Percentiles rank a stretch among this genome's conserved stretches.
Conservation (phyloP, 2,888 invertebrate species). For the Syrphus vitripennis region DNA sequence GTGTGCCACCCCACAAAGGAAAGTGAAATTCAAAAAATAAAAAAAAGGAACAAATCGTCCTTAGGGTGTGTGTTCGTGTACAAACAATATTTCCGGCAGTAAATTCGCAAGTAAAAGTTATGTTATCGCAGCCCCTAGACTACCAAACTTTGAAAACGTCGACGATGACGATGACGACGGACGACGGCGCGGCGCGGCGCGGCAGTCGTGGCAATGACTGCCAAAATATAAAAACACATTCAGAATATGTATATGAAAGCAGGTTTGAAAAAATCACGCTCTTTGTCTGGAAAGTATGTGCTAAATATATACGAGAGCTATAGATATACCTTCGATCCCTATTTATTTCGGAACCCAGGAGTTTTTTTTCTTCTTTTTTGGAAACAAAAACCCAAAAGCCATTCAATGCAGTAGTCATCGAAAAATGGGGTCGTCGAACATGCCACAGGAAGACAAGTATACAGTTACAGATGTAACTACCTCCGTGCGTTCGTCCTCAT, state of each 20-base stretch:
- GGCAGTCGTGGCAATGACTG: background rate
- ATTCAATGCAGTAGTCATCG: constrained; percentile 40
- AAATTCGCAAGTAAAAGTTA: constrained; percentile 65
- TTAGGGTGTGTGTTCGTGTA: constrained; percentile 23
- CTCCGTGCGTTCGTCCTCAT: background rate
- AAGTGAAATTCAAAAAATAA: too few relatives aligned
- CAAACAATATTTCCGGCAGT: constrained; percentile 15
- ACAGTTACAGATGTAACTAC: constrained; percentile 29
- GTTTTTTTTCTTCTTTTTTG: background rate
- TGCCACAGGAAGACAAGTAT: constrained; percentile 34
- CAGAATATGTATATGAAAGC: background rate
- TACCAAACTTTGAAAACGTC: background rate
- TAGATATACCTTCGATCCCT: background rate
- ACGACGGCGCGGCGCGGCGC: background rate
- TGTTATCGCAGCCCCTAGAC: constrained; percentile 53
- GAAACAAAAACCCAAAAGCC: constrained; percentile 20
- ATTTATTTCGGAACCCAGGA: constrained; percentile 1
- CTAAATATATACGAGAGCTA: background rate
- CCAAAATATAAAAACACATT: constrained; percentile 18
- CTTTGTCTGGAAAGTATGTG: background rate
- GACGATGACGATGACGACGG: background rate
- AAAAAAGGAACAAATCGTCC: constrained; percentile 6
- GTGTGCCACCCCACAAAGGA: background rate
- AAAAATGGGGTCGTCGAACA: constrained; percentile 56
- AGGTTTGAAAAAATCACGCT: background rate